phyloP scores from a whole-genome alignment of 35 echinoderm and acorn worm genomes.

The Stichopus chloronotus region DNA sequence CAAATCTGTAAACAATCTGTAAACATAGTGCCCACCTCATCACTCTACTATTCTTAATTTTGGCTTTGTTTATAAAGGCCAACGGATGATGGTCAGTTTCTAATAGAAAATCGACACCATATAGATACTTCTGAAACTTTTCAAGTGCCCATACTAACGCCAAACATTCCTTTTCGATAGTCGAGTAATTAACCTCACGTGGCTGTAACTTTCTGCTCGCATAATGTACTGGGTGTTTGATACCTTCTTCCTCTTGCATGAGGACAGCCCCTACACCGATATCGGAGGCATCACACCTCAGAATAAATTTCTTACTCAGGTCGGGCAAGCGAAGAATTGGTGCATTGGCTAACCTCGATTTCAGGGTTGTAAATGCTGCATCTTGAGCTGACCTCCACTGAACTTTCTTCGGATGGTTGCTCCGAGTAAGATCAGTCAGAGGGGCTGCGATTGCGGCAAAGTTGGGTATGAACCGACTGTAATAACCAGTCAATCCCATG shows the following conservation, averaged over 20 bases:
- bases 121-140: conserved; percentile 13
- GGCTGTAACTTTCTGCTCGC: conserved; percentile 34
- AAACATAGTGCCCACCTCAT: no score
- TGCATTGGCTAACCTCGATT: conserved; percentile 1
- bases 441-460: conserved; percentile 34
- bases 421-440: conserved; percentile 36
- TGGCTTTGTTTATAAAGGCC: conserved; percentile 15
- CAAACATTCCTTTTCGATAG: conserved; percentile 57
- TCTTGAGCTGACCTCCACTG: conserved; percentile 49
- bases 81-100: conserved; percentile 7
- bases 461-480: conserved; percentile 51
- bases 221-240: conserved; percentile 26
- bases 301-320: conserved; percentile 6
- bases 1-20: conserved; percentile 12
- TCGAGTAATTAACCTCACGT: conserved; percentile 23
- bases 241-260: conserved; percentile 41
- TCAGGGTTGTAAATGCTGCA: conserved; percentile 17
- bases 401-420: neutral
- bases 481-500: conserved; percentile 10
- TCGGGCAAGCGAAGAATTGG: conserved; percentile 40
- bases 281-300: conserved; percentile 32
- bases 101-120: conserved; percentile 5
- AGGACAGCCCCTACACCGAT: conserved; percentile 39
- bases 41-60: conserved; percentile 7
- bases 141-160: conserved; percentile 37